Conservation (phyloP, 1,140 invertebrate species). For the Thaumatotibia leucotreta region DNA sequence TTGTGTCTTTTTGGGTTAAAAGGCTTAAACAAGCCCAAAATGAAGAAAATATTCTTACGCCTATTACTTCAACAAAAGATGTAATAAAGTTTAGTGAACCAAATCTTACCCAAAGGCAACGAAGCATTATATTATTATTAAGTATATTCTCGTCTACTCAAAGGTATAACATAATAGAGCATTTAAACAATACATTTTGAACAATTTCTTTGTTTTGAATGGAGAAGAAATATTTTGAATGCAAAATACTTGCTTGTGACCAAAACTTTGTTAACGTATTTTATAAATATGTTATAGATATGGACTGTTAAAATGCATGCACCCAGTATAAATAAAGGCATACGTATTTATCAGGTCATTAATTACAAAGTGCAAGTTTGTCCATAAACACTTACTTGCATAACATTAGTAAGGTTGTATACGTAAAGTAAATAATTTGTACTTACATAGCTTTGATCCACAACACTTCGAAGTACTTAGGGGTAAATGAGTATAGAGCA, state of each 20-base stretch:
- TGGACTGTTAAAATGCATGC: too few species aligned
- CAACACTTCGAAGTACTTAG: background rate
- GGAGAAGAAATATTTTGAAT: too few species aligned
- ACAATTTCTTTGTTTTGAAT: background rate
- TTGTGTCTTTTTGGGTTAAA: background rate
- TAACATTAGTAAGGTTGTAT: too few species aligned
- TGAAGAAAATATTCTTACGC: background rate
- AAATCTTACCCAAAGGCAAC: conserved; percentile 13
- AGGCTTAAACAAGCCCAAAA: background rate
- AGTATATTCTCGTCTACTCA: background rate
- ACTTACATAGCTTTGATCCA: background rate
- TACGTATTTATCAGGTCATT: too few species aligned
- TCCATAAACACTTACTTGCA: too few species aligned
- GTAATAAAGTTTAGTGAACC: conserved; percentile 32
- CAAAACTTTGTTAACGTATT: too few species aligned
- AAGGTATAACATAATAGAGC: background rate
- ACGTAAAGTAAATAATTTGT: background rate
- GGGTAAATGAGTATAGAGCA: background rate
- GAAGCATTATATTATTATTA: conserved; percentile 1
- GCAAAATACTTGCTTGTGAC: too few species aligned
- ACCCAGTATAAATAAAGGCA: too few species aligned
- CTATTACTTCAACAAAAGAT: conserved; percentile 23
- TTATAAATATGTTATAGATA: too few species aligned
- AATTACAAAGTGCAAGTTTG: too few species aligned
- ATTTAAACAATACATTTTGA: background rate